These are phyloP conservation scores for Oxytorus armatus DNA, from an alignment of 2,888 invertebrate genomes.

Conservation along the genomic window DNA sequence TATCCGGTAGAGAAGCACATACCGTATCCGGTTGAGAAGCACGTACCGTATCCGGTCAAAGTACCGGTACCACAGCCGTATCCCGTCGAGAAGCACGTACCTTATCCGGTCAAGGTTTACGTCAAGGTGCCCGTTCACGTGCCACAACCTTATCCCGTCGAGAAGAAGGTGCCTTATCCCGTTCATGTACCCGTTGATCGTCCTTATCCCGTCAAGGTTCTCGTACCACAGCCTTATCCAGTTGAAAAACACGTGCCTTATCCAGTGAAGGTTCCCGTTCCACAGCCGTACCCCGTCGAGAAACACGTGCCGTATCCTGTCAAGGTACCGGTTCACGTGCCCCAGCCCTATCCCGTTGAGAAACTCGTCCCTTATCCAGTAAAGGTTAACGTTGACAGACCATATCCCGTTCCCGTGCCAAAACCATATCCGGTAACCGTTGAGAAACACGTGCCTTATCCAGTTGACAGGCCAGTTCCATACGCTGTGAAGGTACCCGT, in stretches of 20 bases:
- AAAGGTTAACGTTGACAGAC: slow-evolving; percentile 85
- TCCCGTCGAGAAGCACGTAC: slow-evolving; percentile 89
- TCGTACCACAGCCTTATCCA: slow-evolving; percentile 92
- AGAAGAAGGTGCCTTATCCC: slow-evolving; percentile 91
- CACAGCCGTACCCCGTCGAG: slow-evolving; percentile 90
- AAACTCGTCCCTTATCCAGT: slow-evolving; percentile 90
- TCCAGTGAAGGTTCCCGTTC: slow-evolving; percentile 90
- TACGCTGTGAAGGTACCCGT: slow-evolving; percentile 84
- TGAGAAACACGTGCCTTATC: slow-evolving; percentile 84
- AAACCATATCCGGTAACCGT: slow-evolving; percentile 90
- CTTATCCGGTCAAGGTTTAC: slow-evolving; percentile 91
- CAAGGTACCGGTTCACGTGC: slow-evolving; percentile 91
- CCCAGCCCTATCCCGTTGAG: slow-evolving; percentile 91
- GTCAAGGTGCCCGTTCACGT: slow-evolving; percentile 92
- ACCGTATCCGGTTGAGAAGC: slow-evolving; percentile 89
- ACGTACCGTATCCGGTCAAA: slow-evolving; percentile 86
- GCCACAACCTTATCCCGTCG: slow-evolving; percentile 91
- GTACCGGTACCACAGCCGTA: slow-evolving; percentile 89
- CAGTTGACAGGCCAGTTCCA: slow-evolving; percentile 88
- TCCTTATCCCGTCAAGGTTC: slow-evolving; percentile 92
- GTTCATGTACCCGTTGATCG: slow-evolving; percentile 90
- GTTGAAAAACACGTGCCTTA: slow-evolving; percentile 91
- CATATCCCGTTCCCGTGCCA: slow-evolving; percentile 89
- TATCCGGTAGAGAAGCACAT: slow-evolving; percentile 81
- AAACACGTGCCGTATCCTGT: slow-evolving; percentile 92